Base-by-base conservation (phyloP, 2,888 invertebrate species). In the Germaria angustata region DNA sequence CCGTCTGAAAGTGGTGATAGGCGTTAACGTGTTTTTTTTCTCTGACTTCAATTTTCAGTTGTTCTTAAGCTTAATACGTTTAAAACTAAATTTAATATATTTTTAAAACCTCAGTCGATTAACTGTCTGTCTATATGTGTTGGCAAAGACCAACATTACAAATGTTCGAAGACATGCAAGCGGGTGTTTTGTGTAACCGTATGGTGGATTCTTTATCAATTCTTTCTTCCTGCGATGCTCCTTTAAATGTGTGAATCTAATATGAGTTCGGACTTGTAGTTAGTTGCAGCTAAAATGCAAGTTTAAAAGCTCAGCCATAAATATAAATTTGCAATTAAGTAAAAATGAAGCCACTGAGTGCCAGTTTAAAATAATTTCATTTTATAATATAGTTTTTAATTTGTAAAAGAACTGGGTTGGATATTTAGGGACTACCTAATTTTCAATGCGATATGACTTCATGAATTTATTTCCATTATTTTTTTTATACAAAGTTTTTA, bases 21-120 rank as follows among this genome's bases (percentile, higher is more conserved):
- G 53, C 22, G 79, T 53, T 32, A 75, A 79, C 89, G 89, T 89
- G 85, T 87, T 87, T 57, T 59, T 69, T 53, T 5, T n/a, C 49
- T 78, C 49, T 85, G 84, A 76, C 80, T 28, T 51, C 1, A 51
- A 68, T 39, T 85, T 75, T 44, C 5, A 57, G 11, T 44, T 41
- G 80, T 84, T 85, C 86, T 86, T 86, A 85, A 73, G 65, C 73
- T 69, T 84, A 78, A 84, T 80, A 81, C 69, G 55, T 84, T 81
- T 71, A 59, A 80, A 53, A 65, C 44, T 65, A 77, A 84, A 80
- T 65, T 69, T 65, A 77, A 84, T 77, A 77, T 77, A 53, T 71
- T 72, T 80, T 71, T 39, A 72, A 57, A 76, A 79, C 65, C 61
- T 66, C 71, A 68, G 75, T 79, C 71, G 75, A 66, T 44, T 57